phyloP scores from a whole-genome alignment of 2,113 vertebrate genomes.

The Aphelocoma coerulescens region DNA sequence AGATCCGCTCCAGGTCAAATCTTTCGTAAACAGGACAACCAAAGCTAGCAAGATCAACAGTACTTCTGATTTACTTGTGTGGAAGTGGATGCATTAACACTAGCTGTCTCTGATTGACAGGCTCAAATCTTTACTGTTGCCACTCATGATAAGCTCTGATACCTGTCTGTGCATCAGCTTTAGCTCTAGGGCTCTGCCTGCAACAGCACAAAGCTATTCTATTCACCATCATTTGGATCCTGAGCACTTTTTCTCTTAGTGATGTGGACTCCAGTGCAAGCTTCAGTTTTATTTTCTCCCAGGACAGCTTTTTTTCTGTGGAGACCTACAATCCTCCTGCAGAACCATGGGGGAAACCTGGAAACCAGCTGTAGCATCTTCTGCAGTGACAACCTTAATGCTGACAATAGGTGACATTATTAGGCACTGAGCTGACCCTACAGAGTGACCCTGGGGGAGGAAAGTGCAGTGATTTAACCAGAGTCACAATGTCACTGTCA shows the following conservation, averaged over 20 bases:
- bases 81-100: not conserved
- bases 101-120: not conserved
- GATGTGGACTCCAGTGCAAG: accelerated
- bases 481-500: not conserved
- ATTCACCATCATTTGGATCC: not conserved
- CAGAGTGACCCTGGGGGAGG: not conserved
- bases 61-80: not conserved
- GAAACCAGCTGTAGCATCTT: not conserved
- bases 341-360: not conserved
- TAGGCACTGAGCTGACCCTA: not conserved
- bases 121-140: not conserved
- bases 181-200: not conserved
- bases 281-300: not conserved
- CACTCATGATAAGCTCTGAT: not conserved
- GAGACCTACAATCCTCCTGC: not conserved
- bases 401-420: not conserved
- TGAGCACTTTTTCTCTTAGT: not conserved
- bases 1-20: not conserved
- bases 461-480: not conserved
- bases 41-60: not conserved
- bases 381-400: not conserved
- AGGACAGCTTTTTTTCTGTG: not conserved
- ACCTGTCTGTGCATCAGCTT: not conserved
- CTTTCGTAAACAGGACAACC: not conserved
- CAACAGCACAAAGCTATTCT: not conserved